A percentile compares a stretch with the other conserved stretches of the same genome.
Conservation (phyloP, 2,888 invertebrate genomes). For the Erebia ligea region DNA sequence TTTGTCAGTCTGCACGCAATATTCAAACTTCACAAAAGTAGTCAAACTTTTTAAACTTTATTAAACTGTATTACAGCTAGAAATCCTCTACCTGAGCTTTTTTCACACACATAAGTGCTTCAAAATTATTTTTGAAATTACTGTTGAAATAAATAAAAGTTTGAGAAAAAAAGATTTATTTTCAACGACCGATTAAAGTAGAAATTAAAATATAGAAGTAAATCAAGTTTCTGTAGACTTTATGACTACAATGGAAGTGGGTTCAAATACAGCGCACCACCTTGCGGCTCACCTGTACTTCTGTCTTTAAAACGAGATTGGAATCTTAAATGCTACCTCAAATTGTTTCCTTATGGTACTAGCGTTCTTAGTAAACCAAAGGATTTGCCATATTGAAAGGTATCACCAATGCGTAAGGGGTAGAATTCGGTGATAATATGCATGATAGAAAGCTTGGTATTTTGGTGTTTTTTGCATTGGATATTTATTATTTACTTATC, state of each 20-base stretch:
- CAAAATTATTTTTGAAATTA: too few species aligned
- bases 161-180: too few species aligned
- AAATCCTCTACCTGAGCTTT: too few species aligned
- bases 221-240: constrained; percentile 1
- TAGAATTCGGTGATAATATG: constrained; percentile 29
- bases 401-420: constrained; percentile 29
- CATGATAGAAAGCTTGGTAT: constrained; percentile 26
- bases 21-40: too few species aligned
- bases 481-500: background rate
- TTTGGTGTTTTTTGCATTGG: background rate
- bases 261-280: constrained; percentile 39
- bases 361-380: constrained; percentile 6
- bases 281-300: constrained; percentile 48
- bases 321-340: constrained; percentile 48
- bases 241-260: constrained; percentile 37
- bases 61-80: too few species aligned
- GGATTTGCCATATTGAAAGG: constrained; percentile 28
- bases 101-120: too few species aligned
- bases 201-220: too few species aligned
- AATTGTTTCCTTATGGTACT: constrained; percentile 45
- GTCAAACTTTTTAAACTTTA: too few species aligned
- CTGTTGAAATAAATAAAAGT: too few species aligned
- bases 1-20: too few species aligned
- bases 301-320: constrained; percentile 47
- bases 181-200: too few species aligned